Percentiles rank a stretch among this genome's conserved stretches.
Conservation (phyloP, 2,113 vertebrate species). For the Engraulis encrasicolus region DNA sequence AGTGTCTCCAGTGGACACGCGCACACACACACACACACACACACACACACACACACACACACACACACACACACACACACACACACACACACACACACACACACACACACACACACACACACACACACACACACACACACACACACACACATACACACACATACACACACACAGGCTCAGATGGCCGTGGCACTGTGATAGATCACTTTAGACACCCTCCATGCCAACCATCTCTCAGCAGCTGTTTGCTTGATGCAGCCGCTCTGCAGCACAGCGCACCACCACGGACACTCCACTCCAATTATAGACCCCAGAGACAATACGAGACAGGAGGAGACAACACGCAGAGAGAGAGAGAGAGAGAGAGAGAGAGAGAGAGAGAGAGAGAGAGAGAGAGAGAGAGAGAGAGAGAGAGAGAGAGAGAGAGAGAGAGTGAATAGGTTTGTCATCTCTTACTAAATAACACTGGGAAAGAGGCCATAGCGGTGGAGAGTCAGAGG, state of each 20-base stretch:
- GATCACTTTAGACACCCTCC: conserved; percentile 52
- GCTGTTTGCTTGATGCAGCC: conserved; percentile 74
- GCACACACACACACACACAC: background rate
- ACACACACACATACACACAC: background rate
- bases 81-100: conserved; percentile 27
- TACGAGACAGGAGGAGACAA: conserved; percentile 47
- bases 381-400: too few species aligned
- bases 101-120: background rate
- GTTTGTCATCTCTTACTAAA: too few species aligned
- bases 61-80: conserved; percentile 26
- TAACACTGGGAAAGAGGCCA: too few species aligned
- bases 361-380: conserved; percentile 19
- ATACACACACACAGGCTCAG: conserved; percentile 43
- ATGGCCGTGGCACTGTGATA: conserved; percentile 50
- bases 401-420: too few species aligned
- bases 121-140: conserved; percentile 29
- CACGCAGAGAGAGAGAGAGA: conserved; percentile 43
- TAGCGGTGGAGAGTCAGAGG: conserved; percentile 16
- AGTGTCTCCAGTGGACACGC: conserved; percentile 46
- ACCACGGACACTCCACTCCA: conserved; percentile 66
- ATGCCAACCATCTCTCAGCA: conserved; percentile 67
- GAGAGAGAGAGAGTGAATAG: background rate
- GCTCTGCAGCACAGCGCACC: too few species aligned
- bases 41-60: background rate
- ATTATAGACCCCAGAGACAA: conserved; percentile 55